Percentiles rank a stretch among this genome's conserved stretches.
phyloP scores from a whole-genome alignment of 2,888 invertebrate genomes.

The Diarsia dahlii region DNA sequence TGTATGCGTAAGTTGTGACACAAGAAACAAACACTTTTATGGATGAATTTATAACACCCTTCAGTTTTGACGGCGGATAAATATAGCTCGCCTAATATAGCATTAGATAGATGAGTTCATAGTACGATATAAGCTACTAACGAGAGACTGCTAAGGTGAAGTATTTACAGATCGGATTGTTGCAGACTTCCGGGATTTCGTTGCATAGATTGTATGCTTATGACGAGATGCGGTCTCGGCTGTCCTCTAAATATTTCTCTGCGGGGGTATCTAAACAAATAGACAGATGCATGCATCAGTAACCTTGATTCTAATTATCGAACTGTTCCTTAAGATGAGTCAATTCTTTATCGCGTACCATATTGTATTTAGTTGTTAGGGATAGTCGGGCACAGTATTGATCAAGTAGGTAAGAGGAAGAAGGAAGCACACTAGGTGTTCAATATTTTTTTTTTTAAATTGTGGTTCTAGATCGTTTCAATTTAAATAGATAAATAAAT shows the following conservation, averaged over 20 bases:
- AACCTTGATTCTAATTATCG: background rate
- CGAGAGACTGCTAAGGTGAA: constrained; percentile 46
- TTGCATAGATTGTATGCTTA: constrained; percentile 26
- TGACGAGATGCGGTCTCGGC: constrained; percentile 2
- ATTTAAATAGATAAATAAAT: constrained; percentile 4
- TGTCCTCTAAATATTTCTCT: constrained; percentile 34
- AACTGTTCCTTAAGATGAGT: background rate
- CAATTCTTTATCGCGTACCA: background rate
- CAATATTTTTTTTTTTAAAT: too few species aligned
- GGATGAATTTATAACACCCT: constrained; percentile 62
- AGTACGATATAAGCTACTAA: constrained; percentile 59
- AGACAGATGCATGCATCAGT: background rate
- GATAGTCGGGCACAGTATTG: too few species aligned
- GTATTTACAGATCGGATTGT: constrained; percentile 60
- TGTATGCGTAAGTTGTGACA: constrained; percentile 38
- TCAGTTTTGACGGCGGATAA: constrained; percentile 63
- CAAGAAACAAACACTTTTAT: constrained; percentile 52
- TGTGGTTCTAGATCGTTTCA: background rate
- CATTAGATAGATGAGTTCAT: constrained; percentile 60
- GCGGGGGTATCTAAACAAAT: constrained; percentile 28
- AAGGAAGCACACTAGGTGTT: too few species aligned
- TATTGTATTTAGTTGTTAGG: too few species aligned
- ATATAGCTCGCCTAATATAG: constrained; percentile 58
- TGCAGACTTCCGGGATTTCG: constrained; percentile 56
- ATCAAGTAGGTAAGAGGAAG: too few species aligned